Base-by-base conservation (phyloP, 2,113 vertebrate genomes). In the Tyrannus savana region DNA sequence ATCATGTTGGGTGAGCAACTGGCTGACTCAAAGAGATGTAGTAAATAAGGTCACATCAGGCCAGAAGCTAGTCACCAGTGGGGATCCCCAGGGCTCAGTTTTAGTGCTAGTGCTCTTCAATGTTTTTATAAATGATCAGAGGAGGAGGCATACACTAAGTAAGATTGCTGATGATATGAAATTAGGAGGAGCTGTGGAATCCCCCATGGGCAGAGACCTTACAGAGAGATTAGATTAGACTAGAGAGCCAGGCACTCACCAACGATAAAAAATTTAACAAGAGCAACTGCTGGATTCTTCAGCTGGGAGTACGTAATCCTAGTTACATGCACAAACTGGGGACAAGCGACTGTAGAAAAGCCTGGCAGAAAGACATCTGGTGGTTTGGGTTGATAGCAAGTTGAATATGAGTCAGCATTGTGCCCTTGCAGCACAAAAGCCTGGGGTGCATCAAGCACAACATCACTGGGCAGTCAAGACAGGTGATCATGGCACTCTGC, bases 1-100 rank as follows among this genome's bases (percentile, higher is more conserved):
- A 39, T 23, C 7, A 24, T 0, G 1, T 2, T 72, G 30, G 10
- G 21, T 14, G 21, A 77, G 23, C 7, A 47, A 35, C 0, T 52
- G 31, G 18, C n/a, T 76, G 53, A 14, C 35, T 49, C 13, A 68
- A 63, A 58, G 37, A 67, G 19, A 3, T 63, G 3, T 6, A 35
- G 12, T 30, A 66, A 67, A 71, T 21, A 14, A 15, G 12, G 16
- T 59, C 69, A 66, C 5, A 55, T 25, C 14, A 56, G 24, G 9
- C 22, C 71, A 28, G 30, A 4, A 9, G 17, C 15, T 27, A 50
- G 46, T n/a, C 22, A 74, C 41, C 19, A 19, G 3, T 30, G 18
- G 15, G 8, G 9, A 30, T 69, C 33, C 19, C 14, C 14, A 67
- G 30, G 23, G 7, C 21, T 73, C 39, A 59, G 2, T 50, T 74